These are phyloP conservation scores for Dendrocincla fuliginosa DNA, from an alignment of 2,797 vertebrate genomes.

Conservation along the genomic window DNA sequence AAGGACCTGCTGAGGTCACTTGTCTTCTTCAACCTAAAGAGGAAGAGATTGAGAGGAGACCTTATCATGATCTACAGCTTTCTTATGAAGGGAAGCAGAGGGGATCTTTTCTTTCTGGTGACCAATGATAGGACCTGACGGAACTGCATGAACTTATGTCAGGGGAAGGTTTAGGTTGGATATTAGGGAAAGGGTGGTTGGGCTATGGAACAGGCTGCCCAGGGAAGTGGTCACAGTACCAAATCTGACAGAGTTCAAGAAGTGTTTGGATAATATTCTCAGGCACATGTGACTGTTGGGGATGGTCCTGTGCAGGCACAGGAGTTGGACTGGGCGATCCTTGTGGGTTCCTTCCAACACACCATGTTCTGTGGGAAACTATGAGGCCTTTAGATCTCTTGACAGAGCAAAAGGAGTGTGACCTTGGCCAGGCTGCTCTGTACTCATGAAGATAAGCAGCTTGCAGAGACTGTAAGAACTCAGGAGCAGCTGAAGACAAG, in stretches of 20 bases:
- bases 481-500: too few relatives aligned
- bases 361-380: not conserved
- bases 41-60: not conserved
- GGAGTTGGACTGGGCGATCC: not conserved
- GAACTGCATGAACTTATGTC: not conserved
- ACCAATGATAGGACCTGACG: not conserved
- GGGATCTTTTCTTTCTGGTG: not conserved
- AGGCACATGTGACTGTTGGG: not conserved
- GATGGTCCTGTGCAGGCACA: not conserved
- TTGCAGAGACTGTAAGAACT: too few relatives aligned
- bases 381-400: too few relatives aligned
- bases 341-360: not conserved
- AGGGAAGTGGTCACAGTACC: not conserved
- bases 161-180: not conserved
- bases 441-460: too few relatives aligned
- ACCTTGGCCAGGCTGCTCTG: too few relatives aligned
- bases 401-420: too few relatives aligned
- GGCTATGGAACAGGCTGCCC: not conserved
- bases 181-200: rapidly evolving
- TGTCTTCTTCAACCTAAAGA: not conserved
- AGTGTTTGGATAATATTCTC: not conserved
- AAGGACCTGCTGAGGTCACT: not conserved
- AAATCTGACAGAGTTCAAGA: not conserved
- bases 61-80: not conserved
- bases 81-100: rapidly evolving